These are phyloP conservation scores for Acanthosepion pharaonis DNA, from an alignment of 2,888 invertebrate species.

Conservation along the genomic window DNA sequence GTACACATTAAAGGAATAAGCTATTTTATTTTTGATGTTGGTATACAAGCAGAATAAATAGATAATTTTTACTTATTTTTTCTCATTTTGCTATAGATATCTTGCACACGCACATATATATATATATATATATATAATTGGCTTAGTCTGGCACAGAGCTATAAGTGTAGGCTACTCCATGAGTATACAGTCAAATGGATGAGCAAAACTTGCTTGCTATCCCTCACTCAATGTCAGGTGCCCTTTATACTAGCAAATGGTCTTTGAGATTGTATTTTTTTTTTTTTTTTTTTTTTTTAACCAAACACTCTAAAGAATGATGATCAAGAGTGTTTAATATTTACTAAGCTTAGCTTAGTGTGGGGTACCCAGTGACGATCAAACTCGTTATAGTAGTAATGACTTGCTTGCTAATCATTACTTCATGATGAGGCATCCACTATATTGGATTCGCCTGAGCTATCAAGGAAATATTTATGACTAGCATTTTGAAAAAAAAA, in stretches of 20 bases:
- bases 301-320: background rate
- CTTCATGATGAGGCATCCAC: too few species aligned
- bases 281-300: background rate
- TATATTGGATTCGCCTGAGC: too few species aligned
- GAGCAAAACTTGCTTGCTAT: too few species aligned
- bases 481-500: too few species aligned
- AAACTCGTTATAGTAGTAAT: too few species aligned
- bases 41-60: background rate
- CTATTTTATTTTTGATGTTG: background rate
- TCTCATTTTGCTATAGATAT: background rate
- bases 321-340: background rate
- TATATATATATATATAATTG: too few species aligned
- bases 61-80: background rate
- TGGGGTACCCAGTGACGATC: background rate
- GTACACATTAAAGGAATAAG: slow-evolving; percentile 15
- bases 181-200: too few species aligned
- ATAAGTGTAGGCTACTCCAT: background rate
- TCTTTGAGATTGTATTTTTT: background rate
- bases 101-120: background rate
- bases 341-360: background rate
- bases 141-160: background rate
- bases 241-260: background rate
- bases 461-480: too few species aligned
- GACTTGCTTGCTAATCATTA: too few species aligned
- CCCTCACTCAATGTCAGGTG: background rate